Conservation (phyloP, 1,140 invertebrate genomes). For the Bathynomus jamesi region DNA sequence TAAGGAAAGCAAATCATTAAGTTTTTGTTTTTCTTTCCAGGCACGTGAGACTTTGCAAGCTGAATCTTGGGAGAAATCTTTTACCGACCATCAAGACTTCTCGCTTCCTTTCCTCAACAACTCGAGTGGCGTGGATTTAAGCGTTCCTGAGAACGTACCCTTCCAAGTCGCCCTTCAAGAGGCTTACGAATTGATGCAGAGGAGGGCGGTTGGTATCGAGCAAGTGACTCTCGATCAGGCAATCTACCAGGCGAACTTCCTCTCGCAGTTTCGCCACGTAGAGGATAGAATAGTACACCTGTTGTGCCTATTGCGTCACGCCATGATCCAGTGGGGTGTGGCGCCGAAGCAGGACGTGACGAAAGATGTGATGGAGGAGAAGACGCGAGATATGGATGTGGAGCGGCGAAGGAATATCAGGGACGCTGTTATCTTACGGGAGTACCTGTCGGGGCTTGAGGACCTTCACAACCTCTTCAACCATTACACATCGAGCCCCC, state of each 20-base stretch:
- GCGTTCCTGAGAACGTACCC: background rate
- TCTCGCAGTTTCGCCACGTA: conserved; percentile 50
- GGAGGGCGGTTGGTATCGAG: conserved; percentile 57
- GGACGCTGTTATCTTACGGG: conserved; percentile 58
- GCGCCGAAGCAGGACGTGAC: conserved; percentile 46
- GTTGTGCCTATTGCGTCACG: conserved; percentile 51
- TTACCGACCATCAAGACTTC: background rate
- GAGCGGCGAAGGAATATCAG: conserved; percentile 49
- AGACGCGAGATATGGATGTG: conserved; percentile 45
- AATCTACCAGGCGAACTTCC: conserved; percentile 47
- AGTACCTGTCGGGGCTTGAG: conserved; percentile 57
- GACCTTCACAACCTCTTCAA: conserved; percentile 53
- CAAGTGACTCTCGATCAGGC: conserved; percentile 57
- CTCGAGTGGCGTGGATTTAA: background rate
- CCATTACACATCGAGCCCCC: conserved; percentile 38
- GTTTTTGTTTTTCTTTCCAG: conserved; percentile 3
- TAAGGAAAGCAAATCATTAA: too few relatives aligned
- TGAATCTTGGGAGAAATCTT: background rate
- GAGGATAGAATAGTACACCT: conserved; percentile 53
- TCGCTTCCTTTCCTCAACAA: conserved; percentile 7
- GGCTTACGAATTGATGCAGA: conserved; percentile 55
- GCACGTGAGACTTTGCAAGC: conserved; percentile 5
- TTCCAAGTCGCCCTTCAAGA: conserved; percentile 47
- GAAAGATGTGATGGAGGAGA: conserved; percentile 51
- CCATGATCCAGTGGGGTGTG: conserved; percentile 51